Evolutionary conservation across 1,140 invertebrate genomes (phyloP).

Genomic region (Thereuonema tuberculata): DNA sequence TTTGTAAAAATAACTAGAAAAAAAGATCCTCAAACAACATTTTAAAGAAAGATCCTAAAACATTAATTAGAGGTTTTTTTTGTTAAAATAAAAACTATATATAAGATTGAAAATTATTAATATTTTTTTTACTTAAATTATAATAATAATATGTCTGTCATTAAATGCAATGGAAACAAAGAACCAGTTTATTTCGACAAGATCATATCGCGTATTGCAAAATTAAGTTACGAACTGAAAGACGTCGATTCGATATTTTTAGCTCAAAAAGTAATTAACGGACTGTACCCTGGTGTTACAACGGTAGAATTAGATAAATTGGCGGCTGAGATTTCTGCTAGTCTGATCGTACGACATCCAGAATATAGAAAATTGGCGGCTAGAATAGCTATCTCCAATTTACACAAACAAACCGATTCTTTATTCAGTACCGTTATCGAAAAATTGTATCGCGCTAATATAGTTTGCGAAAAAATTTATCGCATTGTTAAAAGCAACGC

Average conservation of each 20-base stretch:
- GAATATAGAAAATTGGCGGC: conserved; percentile 94
- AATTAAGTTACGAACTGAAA: conserved; percentile 89
- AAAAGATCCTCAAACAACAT: too few relatives aligned
- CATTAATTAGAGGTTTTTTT: too few relatives aligned
- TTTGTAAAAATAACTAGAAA: too few relatives aligned
- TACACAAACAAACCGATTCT: conserved; percentile 94
- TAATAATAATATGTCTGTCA: conserved; percentile 35
- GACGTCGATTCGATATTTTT: conserved; percentile 78
- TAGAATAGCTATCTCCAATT: conserved; percentile 88
- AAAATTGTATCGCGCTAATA: conserved; percentile 43
- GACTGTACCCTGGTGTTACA: conserved; percentile 88
- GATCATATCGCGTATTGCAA: conserved; percentile 88
- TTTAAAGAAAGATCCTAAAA: too few relatives aligned
- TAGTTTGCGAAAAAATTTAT: conserved; percentile 71
- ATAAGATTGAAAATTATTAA: too few relatives aligned
- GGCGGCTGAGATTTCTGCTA: conserved; percentile 90
- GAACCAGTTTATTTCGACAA: conserved; percentile 95
- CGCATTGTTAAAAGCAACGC: conserved; percentile 76
- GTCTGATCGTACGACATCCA: conserved; percentile 89
- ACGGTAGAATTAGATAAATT: conserved; percentile 95
- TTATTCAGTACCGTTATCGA: conserved; percentile 57
- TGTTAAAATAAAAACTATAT: too few relatives aligned
- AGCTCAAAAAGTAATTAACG: conserved; percentile 58
- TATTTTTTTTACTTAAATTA: too few relatives aligned
- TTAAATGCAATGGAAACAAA: conserved; percentile 54